phyloP scores from a whole-genome alignment of 2,113 vertebrate species.

The Tympanuchus pallidicinctus region DNA sequence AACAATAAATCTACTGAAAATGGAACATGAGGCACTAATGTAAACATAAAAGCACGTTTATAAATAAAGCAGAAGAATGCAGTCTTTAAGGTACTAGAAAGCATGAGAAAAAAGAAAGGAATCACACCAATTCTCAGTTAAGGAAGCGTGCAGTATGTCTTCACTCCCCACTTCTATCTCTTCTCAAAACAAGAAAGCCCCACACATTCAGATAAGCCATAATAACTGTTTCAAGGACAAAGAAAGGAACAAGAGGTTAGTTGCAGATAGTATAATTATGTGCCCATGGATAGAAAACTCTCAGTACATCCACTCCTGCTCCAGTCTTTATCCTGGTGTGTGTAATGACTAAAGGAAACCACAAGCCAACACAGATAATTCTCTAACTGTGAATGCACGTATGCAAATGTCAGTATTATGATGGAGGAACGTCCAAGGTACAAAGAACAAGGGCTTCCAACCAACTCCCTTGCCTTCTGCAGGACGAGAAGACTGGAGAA shows the following conservation, averaged over 20 bases:
- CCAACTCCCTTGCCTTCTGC: background rate
- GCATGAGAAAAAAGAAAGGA: background rate
- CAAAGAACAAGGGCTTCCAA: background rate
- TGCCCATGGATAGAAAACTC: background rate
- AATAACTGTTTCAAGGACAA: constrained; percentile 64
- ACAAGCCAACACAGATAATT: background rate
- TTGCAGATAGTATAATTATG: constrained; percentile 40
- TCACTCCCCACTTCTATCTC: constrained; percentile 49
- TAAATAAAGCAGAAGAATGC: background rate
- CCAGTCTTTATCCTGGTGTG: constrained; percentile 15
- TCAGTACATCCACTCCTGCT: constrained; percentile 13
- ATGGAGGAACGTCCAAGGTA: background rate
- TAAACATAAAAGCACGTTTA: background rate
- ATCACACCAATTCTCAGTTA: constrained; percentile 7
- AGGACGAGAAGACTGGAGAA: background rate
- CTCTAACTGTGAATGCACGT: background rate
- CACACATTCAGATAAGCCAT: constrained; percentile 49
- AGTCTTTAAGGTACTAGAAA: constrained; percentile 3
- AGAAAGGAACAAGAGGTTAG: constrained; percentile 51
- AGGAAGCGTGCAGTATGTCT: constrained; percentile 36
- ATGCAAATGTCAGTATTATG: background rate
- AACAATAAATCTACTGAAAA: background rate
- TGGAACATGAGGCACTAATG: background rate
- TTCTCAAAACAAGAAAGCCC: constrained; percentile 17
- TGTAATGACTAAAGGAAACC: constrained; percentile 26